Percentiles rank a stretch among this genome's conserved stretches.
Evolutionary conservation across 2,888 invertebrate species (phyloP).

Genomic region (Callosobruchus maculatus): DNA sequence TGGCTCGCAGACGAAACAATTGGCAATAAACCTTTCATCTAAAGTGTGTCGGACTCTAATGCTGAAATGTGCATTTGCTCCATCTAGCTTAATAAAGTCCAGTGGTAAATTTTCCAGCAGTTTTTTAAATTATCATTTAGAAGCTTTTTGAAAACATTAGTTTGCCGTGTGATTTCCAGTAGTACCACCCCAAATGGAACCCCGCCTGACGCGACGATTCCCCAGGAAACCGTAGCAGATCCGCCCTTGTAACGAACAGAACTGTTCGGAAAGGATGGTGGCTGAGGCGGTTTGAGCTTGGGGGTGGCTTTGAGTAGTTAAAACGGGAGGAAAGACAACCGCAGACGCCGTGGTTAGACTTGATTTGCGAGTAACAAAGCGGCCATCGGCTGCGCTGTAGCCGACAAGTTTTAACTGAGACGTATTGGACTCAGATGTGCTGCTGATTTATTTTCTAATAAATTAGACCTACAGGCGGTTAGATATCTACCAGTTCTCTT

Average conservation of each 20-base stretch:
- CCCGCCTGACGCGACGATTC: too few relatives aligned
- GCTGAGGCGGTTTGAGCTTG: not conserved
- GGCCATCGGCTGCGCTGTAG: not conserved
- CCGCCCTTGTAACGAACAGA: not conserved
- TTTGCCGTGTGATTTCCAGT: too few relatives aligned
- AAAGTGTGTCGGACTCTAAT: too few relatives aligned
- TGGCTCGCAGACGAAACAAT: too few relatives aligned
- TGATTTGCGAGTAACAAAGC: not conserved
- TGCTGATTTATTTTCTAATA: not conserved
- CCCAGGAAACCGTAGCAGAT: too few relatives aligned
- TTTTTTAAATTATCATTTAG: too few relatives aligned
- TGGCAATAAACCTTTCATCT: too few relatives aligned
- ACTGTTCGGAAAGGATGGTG: not conserved
- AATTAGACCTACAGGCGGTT: not conserved
- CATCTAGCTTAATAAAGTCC: too few relatives aligned
- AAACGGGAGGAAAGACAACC: not conserved
- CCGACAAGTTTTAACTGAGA: not conserved
- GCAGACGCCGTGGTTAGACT: not conserved
- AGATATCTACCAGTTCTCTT: not conserved
- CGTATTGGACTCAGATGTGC: not conserved
- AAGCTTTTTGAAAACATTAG: too few relatives aligned
- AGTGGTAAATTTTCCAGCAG: too few relatives aligned
- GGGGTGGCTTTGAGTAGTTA: not conserved
- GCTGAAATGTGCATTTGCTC: too few relatives aligned
- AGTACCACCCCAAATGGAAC: too few relatives aligned